phyloP scores from a whole-genome alignment of 2,888 invertebrate genomes.

The Homarus gammarus region DNA sequence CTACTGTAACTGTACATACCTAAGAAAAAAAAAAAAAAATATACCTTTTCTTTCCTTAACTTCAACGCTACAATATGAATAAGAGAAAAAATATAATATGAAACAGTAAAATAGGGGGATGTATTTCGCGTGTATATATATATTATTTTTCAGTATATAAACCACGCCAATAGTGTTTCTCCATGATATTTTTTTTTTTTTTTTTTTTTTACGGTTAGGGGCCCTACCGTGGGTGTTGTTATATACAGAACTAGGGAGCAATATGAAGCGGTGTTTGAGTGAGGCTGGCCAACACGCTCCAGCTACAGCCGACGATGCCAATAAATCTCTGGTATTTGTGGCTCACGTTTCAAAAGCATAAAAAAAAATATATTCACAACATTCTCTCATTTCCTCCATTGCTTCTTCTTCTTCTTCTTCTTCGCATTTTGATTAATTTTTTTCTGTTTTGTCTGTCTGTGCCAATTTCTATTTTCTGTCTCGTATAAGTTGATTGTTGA shows the following conservation, averaged over 20 bases:
- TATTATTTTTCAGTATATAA: no score
- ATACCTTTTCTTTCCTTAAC: no score
- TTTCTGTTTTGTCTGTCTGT: constrained; percentile 15
- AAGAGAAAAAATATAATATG: no score
- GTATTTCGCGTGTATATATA: no score
- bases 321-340: background rate
- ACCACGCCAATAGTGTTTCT: no score
- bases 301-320: background rate
- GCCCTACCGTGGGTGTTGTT: no score
- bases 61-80: no score
- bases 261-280: background rate
- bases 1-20: no score
- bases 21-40: no score
- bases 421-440: background rate
- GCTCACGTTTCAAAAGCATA: background rate
- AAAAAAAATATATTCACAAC: background rate
- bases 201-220: background rate
- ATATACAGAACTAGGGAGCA: background rate
- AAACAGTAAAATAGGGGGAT: no score
- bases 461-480: background rate
- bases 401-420: background rate
- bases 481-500: background rate
- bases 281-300: background rate
- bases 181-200: background rate
- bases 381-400: background rate